Conservation (phyloP, 2,113 vertebrate genomes). For the Tringa solitaria region DNA sequence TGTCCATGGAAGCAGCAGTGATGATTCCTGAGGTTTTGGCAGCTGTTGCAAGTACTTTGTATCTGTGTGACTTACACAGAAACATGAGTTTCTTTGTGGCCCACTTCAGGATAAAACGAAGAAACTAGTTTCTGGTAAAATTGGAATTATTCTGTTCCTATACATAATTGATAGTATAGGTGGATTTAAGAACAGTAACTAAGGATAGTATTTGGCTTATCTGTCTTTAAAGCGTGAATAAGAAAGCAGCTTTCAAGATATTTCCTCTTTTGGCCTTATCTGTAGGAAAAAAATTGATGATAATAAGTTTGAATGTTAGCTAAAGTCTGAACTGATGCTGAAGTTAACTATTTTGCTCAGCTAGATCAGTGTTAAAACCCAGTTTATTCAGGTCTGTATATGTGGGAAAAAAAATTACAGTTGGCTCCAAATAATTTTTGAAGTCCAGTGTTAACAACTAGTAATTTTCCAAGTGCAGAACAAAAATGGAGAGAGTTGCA, state of each 20-base stretch:
- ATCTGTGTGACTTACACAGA: background rate
- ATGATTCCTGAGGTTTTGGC: background rate
- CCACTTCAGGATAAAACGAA: background rate
- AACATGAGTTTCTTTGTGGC: background rate
- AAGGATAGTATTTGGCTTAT: background rate
- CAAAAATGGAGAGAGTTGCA: background rate
- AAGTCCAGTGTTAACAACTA: background rate
- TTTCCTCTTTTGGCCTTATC: background rate
- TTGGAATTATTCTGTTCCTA: background rate
- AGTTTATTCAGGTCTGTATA: background rate
- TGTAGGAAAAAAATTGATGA: background rate
- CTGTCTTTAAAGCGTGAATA: background rate
- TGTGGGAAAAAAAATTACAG: background rate
- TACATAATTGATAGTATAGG: background rate
- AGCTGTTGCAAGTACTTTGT: background rate
- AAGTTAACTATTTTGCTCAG: background rate
- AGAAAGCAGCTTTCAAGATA: conserved; percentile 8
- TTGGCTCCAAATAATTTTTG: background rate
- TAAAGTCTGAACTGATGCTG: background rate
- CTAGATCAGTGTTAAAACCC: background rate
- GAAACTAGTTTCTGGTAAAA: background rate
- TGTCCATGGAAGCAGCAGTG: background rate
- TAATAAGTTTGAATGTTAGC: background rate
- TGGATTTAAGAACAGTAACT: conserved; percentile 5
- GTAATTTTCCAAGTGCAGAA: background rate